Evolutionary conservation across 1,140 invertebrate species (phyloP).

Genomic region (Littorina saxatilis): DNA sequence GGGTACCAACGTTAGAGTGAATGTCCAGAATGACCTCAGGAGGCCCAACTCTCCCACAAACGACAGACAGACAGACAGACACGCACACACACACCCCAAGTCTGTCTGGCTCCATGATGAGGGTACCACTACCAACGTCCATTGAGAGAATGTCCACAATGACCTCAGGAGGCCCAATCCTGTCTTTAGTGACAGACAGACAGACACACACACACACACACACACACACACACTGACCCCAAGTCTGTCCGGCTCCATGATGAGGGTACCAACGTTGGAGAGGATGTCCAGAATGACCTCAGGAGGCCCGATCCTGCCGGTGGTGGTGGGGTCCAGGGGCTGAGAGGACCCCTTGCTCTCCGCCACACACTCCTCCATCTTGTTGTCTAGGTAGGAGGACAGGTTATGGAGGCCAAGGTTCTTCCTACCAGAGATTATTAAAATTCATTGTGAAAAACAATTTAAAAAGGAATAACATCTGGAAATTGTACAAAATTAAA

Average conservation of each 20-base stretch:
- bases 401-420: constrained; percentile 48
- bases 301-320: constrained; percentile 70
- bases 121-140: constrained; percentile 77
- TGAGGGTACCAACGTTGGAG: constrained; percentile 76
- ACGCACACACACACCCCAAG: too few relatives aligned
- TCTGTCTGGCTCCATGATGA: constrained; percentile 80
- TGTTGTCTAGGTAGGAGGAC: constrained; percentile 31
- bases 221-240: constrained; percentile 79
- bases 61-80: too few relatives aligned
- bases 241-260: constrained; percentile 81
- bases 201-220: too few relatives aligned
- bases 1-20: constrained; percentile 75
- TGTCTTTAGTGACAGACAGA: constrained; percentile 37
- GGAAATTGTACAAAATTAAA: background rate
- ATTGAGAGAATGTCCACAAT: constrained; percentile 80
- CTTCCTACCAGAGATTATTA: constrained; percentile 49
- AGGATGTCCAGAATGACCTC: constrained; percentile 81
- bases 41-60: constrained; percentile 68
- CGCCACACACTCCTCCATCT: constrained; percentile 37
- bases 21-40: constrained; percentile 81
- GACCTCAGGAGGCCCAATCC: constrained; percentile 76
- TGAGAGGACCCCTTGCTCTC: background rate
- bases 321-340: background rate
- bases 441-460: too few relatives aligned
- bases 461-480: background rate